Evolutionary conservation across 1,140 invertebrate species (phyloP).

Genomic region (Temnothorax longispinosus): DNA sequence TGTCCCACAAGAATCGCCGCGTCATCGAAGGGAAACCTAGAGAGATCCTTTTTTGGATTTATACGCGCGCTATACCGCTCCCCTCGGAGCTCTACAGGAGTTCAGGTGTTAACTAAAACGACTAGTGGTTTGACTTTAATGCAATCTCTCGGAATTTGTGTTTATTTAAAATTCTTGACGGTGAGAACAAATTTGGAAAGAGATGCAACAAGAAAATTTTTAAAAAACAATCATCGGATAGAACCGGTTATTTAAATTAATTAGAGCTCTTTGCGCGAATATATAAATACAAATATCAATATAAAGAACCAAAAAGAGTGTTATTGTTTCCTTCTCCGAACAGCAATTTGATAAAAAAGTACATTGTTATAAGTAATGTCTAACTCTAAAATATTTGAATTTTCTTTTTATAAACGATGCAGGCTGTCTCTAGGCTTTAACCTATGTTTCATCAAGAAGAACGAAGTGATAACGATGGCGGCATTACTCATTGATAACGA

Average conservation of each 20-base stretch:
- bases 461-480: neutral
- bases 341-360: neutral
- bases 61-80: constrained; percentile 19
- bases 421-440: neutral
- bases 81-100: constrained; percentile 28
- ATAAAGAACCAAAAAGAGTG: neutral
- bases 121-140: constrained; percentile 43
- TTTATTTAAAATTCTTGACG: constrained; percentile 25
- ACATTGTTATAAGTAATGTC: neutral
- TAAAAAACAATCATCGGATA: neutral
- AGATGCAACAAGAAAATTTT: neutral
- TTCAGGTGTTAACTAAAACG: constrained; percentile 77
- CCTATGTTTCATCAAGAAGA: neutral
- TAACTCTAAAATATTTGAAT: neutral
- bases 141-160: constrained; percentile 17
- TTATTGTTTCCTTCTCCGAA: neutral
- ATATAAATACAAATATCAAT: neutral
- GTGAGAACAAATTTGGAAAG: neutral
- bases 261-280: neutral
- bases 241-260: neutral
- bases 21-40: constrained; percentile 59
- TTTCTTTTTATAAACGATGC: neutral
- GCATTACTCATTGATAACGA: neutral
- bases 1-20: constrained; percentile 74
- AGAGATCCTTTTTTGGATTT: constrained; percentile 50